Evolutionary conservation across 2,888 invertebrate species (phyloP).

Genomic region (Crematogaster levior): DNA sequence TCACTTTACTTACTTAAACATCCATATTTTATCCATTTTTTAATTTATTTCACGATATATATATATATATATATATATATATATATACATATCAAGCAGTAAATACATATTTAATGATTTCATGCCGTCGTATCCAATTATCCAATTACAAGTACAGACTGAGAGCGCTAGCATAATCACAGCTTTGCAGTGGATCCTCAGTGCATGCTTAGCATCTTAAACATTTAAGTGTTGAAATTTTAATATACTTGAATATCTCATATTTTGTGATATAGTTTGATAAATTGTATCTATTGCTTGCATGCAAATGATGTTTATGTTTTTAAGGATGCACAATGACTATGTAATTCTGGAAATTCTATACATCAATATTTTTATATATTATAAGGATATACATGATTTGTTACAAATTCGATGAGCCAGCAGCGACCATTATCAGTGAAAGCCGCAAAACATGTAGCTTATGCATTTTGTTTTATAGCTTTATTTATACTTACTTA

Average conservation of each 20-base stretch:
- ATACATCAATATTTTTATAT: slow-evolving; percentile 69
- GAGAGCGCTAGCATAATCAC: slow-evolving; percentile 52
- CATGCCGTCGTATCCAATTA: slow-evolving; percentile 36
- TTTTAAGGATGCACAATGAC: slow-evolving; percentile 86
- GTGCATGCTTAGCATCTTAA: slow-evolving; percentile 71
- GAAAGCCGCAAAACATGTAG: slow-evolving; percentile 81
- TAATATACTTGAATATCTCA: slow-evolving; percentile 47
- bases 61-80: slow-evolving; percentile 32
- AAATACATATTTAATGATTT: slow-evolving; percentile 35
- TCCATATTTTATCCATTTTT: background rate
- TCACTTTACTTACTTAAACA: background rate
- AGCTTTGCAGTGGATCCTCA: slow-evolving; percentile 73
- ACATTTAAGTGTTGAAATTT: slow-evolving; percentile 58
- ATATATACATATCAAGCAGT: slow-evolving; percentile 20
- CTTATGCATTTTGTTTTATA: slow-evolving; percentile 67
- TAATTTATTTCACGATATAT: slow-evolving; percentile 1
- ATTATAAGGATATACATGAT: slow-evolving; percentile 57
- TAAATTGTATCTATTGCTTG: slow-evolving; percentile 77
- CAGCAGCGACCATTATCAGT: slow-evolving; percentile 85
- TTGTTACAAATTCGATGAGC: slow-evolving; percentile 81
- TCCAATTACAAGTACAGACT: slow-evolving; percentile 30
- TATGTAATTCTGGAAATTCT: slow-evolving; percentile 82
- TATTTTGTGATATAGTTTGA: slow-evolving; percentile 64
- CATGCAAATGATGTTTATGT: slow-evolving; percentile 83
- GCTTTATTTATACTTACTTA: slow-evolving; percentile 61